Evolutionary conservation across 1,140 invertebrate genomes (phyloP).

Genomic region (Drosophila tani): DNA sequence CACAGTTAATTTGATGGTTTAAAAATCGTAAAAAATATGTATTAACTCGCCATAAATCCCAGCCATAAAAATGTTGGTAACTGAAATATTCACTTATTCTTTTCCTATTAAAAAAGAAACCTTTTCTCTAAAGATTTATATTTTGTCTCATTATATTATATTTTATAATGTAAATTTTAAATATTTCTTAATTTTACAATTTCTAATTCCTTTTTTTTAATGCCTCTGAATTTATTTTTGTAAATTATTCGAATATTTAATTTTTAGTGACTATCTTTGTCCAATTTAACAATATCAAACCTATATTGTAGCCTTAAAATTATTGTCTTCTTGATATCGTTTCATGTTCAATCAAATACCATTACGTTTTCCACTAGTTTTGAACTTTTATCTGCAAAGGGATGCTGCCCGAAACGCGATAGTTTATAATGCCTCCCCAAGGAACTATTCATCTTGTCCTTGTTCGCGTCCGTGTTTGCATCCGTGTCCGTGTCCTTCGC

Average conservation of each 20-base stretch:
- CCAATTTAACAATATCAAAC: too few relatives aligned
- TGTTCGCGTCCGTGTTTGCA: not conserved
- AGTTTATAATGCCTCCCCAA: conserved; percentile 16
- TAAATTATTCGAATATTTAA: too few relatives aligned
- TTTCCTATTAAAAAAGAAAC: not conserved
- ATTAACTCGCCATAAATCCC: not conserved
- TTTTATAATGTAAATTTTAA: too few relatives aligned
- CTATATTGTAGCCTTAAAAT: not conserved
- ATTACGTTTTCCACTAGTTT: not conserved
- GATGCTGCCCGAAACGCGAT: not conserved
- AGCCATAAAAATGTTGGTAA: conserved; percentile 2
- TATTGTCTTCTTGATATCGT: too few relatives aligned
- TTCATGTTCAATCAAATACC: conserved; percentile 1
- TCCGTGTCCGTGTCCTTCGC: conserved; percentile 12
- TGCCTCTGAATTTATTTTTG: too few relatives aligned
- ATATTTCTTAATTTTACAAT: too few relatives aligned
- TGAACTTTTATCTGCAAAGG: not conserved
- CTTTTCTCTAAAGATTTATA: too few relatives aligned
- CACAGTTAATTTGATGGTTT: not conserved
- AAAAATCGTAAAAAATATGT: conserved; percentile 4
- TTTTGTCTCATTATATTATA: too few relatives aligned
- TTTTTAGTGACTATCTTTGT: too few relatives aligned
- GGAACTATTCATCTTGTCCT: conserved; percentile 30
- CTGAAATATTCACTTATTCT: not conserved
- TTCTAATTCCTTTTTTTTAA: too few relatives aligned